Conservation (phyloP, 2,113 vertebrate genomes). For the Hassar affinis region DNA sequence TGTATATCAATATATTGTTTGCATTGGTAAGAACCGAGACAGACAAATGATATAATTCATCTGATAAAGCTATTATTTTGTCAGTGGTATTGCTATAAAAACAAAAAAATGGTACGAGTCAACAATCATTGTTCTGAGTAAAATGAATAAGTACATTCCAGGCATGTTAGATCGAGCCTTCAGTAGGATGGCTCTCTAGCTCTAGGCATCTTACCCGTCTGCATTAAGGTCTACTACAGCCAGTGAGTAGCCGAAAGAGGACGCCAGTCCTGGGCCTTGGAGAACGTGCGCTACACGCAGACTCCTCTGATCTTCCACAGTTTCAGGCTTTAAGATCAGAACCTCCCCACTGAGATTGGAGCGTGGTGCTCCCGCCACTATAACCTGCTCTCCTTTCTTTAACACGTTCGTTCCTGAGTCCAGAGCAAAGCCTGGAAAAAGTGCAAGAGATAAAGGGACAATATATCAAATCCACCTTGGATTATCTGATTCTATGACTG, state of each 20-base stretch:
- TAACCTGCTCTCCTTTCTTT: slow-evolving; percentile 78
- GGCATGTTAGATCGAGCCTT: not conserved
- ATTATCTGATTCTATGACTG: not conserved
- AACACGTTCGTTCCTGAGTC: slow-evolving; percentile 84
- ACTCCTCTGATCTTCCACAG: slow-evolving; percentile 53
- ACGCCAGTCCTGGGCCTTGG: slow-evolving; percentile 85
- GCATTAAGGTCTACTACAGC: slow-evolving; percentile 86
- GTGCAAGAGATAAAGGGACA: not conserved
- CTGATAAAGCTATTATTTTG: not conserved
- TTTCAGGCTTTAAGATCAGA: slow-evolving; percentile 76
- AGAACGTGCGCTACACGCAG: slow-evolving; percentile 78
- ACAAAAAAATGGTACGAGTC: not conserved
- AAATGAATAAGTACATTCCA: not conserved
- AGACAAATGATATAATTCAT: not conserved
- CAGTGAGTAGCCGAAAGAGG: slow-evolving; percentile 91
- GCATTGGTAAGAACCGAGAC: not conserved
- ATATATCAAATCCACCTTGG: not conserved
- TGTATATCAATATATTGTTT: too few relatives aligned
- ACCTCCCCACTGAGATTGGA: slow-evolving; percentile 89
- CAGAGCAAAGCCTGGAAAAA: slow-evolving; percentile 81
- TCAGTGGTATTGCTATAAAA: not conserved
- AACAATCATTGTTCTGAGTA: not conserved
- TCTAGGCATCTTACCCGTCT: slow-evolving; percentile 75
- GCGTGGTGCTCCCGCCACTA: slow-evolving; percentile 88
- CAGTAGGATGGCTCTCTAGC: not conserved